phyloP scores from a whole-genome alignment of 2,888 invertebrate genomes.

The Stegophylla sp. region DNA sequence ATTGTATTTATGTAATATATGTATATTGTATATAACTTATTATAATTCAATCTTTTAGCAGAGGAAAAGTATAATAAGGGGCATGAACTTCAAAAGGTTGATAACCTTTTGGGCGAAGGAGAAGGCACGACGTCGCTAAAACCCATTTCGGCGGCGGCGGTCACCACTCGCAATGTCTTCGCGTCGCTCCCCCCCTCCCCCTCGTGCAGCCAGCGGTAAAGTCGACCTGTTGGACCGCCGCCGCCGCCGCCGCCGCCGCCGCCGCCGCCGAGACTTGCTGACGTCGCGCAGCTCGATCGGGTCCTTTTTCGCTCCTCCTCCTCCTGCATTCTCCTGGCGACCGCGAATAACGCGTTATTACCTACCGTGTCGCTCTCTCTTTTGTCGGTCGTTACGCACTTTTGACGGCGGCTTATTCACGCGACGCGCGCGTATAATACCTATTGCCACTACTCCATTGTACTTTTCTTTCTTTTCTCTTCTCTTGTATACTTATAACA shows the following conservation, averaged over 20 bases:
- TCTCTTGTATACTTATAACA: background rate
- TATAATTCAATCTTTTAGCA: no score
- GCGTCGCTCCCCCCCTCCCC: background rate
- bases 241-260: background rate
- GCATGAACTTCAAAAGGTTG: no score
- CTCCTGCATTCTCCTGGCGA: background rate
- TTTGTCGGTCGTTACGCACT: no score
- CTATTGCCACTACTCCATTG: no score
- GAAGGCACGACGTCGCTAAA: no score
- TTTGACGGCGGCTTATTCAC: background rate
- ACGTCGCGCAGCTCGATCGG: background rate
- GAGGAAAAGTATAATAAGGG: no score
- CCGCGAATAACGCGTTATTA: background rate
- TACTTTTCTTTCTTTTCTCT: constrained; percentile 3
- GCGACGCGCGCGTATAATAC: background rate
- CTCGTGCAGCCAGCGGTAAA: background rate
- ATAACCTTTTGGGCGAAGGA: no score
- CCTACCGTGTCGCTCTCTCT: background rate
- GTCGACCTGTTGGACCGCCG: constrained; percentile 16
- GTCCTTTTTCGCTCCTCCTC: background rate
- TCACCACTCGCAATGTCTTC: no score
- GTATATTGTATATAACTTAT: no score
- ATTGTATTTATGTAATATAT: no score
- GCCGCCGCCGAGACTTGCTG: background rate
- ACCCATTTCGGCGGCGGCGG: no score